Percentiles rank a stretch among this genome's conserved stretches.
These are phyloP conservation scores for Pristionchus fissidentatus DNA, from an alignment of 2,888 invertebrate genomes.

Conservation along the genomic window DNA sequence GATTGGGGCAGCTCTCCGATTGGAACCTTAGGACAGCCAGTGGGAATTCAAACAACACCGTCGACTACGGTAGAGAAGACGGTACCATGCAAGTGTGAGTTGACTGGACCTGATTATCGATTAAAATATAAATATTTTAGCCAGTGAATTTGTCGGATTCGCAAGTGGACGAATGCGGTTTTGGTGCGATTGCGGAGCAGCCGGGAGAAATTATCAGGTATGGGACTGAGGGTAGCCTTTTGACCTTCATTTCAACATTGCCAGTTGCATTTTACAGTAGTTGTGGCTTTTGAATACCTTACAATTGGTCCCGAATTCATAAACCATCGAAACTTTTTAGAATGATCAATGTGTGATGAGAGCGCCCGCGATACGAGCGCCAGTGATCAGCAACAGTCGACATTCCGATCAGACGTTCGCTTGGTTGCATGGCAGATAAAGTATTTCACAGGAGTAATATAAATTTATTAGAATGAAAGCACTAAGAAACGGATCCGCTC, in stretches of 20 bases:
- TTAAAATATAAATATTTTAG: background rate
- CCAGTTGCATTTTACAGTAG: too few species aligned
- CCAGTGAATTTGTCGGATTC: constrained; percentile 8
- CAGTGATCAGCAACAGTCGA: background rate
- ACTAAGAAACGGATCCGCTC: too few species aligned
- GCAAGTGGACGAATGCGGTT: constrained; percentile 2
- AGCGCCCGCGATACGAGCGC: background rate
- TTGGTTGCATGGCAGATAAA: background rate
- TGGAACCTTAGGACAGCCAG: background rate
- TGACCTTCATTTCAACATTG: background rate
- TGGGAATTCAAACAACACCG: background rate
- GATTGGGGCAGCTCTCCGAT: too few species aligned
- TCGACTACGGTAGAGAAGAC: background rate
- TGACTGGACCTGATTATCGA: too few species aligned
- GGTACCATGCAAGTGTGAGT: background rate
- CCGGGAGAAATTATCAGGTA: constrained; percentile 4
- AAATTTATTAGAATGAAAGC: too few species aligned
- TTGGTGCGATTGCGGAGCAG: constrained; percentile 17
- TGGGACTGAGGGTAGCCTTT: too few species aligned
- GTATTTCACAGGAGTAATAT: too few species aligned
- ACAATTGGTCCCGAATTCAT: background rate
- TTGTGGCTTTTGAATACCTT: too few species aligned
- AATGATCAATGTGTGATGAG: background rate
- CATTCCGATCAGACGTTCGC: background rate
- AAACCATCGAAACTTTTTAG: background rate